Evolutionary conservation across 2,888 invertebrate species (phyloP).

Genomic region (Patella pellucida): DNA sequence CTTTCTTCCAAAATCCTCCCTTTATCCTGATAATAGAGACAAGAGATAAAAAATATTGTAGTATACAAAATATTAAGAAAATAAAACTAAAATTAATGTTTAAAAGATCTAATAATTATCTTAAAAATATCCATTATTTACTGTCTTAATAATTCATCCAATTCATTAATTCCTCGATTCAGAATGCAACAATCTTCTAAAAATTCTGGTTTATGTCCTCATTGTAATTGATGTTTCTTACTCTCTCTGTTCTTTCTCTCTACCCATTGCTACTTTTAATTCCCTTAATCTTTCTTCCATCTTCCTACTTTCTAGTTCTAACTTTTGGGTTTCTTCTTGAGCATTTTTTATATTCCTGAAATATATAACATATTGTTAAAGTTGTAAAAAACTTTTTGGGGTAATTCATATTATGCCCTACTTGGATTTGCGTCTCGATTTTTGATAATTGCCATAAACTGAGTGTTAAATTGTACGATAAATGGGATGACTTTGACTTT

Average conservation of each 20-base stretch:
- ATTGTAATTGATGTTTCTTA: slow-evolving; percentile 40
- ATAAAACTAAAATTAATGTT: no score
- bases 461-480: no score
- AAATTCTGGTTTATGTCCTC: no score
- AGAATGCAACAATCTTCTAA: no score
- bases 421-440: no score
- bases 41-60: slow-evolving; percentile 12
- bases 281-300: slow-evolving; percentile 69
- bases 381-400: no score
- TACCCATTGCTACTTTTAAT: slow-evolving; percentile 66
- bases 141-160: not conserved
- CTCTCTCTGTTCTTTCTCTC: slow-evolving; percentile 69
- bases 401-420: no score
- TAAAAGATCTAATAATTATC: not conserved
- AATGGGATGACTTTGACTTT: no score
- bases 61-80: not conserved
- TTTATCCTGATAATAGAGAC: slow-evolving; percentile 50
- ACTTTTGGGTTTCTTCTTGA: slow-evolving; percentile 59
- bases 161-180: no score
- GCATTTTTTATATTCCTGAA: slow-evolving; percentile 59
- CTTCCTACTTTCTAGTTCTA: slow-evolving; percentile 65
- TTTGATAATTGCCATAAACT: no score
- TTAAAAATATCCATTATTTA: not conserved
- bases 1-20: slow-evolving; percentile 65
- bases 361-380: not conserved